Evolutionary conservation across 2,888 invertebrate genomes (phyloP).

Genomic region (Eudemis profundana): DNA sequence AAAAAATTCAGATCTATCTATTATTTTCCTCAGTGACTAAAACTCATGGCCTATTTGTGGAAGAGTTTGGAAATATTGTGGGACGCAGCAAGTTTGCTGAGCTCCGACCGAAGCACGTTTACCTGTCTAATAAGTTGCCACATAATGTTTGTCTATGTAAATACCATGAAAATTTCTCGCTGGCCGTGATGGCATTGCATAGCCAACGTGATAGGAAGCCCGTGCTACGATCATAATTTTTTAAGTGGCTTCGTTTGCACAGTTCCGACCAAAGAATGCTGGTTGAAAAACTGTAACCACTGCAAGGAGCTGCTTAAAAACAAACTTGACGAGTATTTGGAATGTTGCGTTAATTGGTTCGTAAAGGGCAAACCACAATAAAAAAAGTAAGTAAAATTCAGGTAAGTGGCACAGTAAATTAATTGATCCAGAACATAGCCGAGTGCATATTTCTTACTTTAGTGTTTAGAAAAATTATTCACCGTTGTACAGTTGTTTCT

Average conservation of each 20-base stretch:
- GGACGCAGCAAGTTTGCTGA: slow-evolving; percentile 11
- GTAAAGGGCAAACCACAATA: slow-evolving; percentile 1
- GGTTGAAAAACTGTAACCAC: slow-evolving; percentile 4
- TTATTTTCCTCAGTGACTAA: neutral
- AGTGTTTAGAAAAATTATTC: too few species aligned
- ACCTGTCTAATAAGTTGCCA: slow-evolving; percentile 10
- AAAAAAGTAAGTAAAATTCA: slow-evolving; percentile 1
- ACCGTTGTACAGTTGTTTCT: too few species aligned
- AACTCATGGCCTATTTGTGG: neutral
- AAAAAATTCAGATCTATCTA: neutral
- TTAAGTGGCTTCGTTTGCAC: slow-evolving; percentile 7
- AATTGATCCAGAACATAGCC: slow-evolving; percentile 1
- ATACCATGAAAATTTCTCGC: slow-evolving; percentile 2
- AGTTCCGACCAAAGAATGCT: slow-evolving; percentile 11
- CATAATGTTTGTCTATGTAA: slow-evolving; percentile 13
- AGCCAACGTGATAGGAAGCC: neutral
- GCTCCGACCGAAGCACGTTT: slow-evolving; percentile 15
- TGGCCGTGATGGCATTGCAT: neutral
- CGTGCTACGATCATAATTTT: slow-evolving; percentile 14
- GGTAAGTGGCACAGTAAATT: neutral
- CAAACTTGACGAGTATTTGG: neutral
- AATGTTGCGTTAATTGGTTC: neutral
- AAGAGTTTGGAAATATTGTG: slow-evolving; percentile 7
- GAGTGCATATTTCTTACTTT: too few species aligned
- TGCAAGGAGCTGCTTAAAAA: slow-evolving; percentile 4